A percentile compares a stretch with the other conserved stretches of the same genome.
These are phyloP conservation scores for Daboia siamensis DNA, from an alignment of 2,113 vertebrate genomes.

Conservation along the genomic window DNA sequence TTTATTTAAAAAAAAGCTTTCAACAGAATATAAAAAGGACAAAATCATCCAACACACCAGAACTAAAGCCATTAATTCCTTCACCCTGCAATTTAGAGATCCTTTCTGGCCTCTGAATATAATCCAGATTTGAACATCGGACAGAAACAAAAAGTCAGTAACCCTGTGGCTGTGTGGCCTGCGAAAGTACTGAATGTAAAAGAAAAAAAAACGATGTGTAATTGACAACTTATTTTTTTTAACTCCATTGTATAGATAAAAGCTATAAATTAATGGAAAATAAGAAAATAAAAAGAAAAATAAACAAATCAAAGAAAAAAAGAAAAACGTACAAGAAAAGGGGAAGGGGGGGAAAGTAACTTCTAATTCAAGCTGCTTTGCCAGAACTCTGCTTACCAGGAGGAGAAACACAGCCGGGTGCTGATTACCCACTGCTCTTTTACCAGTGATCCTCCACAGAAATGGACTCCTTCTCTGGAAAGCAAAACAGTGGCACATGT, in stretches of 20 bases:
- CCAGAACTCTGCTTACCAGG: constrained; percentile 78
- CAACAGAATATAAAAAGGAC: not conserved
- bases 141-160: not conserved
- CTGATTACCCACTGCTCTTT: constrained; percentile 94
- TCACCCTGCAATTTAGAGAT: not conserved
- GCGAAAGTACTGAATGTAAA: not conserved
- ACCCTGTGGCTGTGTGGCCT: not conserved
- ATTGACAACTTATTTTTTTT: not conserved
- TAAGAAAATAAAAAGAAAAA: not conserved
- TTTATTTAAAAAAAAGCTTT: not conserved
- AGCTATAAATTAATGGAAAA: not conserved
- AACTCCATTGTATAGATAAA: not conserved
- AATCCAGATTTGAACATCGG: not conserved
- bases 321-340: not conserved
- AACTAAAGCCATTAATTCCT: not conserved
- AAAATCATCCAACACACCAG: not conserved
- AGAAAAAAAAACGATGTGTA: not conserved
- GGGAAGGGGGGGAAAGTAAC: rapidly evolving
- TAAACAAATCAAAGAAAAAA: no score
- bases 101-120: not conserved
- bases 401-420: constrained; percentile 91
- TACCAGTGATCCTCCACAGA: constrained; percentile 92
- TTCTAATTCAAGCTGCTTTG: not conserved
- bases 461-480: constrained; percentile 86
- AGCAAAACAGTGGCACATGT: not conserved